phyloP scores from a whole-genome alignment of 2,113 vertebrate genomes.

The Syrrhaptes paradoxus region DNA sequence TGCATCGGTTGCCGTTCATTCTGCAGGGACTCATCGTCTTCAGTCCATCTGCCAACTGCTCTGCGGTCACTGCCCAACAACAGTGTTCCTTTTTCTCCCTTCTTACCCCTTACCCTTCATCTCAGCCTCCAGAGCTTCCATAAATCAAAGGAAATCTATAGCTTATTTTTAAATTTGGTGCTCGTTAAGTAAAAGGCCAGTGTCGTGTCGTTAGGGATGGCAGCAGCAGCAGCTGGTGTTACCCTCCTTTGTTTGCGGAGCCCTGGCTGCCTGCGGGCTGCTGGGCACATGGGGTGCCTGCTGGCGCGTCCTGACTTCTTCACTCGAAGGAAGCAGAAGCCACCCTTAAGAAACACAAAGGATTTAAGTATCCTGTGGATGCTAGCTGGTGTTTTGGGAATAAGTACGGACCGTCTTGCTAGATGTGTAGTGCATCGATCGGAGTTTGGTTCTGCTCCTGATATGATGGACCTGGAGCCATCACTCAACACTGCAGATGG shows the following conservation, averaged over 20 bases:
- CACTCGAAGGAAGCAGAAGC: not conserved
- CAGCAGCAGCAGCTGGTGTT: slow-evolving; percentile 15
- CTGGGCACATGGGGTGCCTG: not conserved
- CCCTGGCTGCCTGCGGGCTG: not conserved
- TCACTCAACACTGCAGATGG: not conserved
- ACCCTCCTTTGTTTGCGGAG: not conserved
- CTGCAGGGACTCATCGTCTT: slow-evolving; percentile 1
- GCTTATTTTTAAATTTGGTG: slow-evolving; percentile 39
- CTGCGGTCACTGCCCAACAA: not conserved
- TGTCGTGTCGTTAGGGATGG: slow-evolving; percentile 1
- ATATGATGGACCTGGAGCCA: rapidly evolving
- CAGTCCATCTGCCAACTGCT: slow-evolving; percentile 6
- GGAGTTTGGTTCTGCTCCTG: not conserved
- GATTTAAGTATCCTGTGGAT: not conserved
- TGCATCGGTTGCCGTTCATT: not conserved
- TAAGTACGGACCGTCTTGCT: not conserved
- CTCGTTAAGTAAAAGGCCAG: not conserved
- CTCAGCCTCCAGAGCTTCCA: not conserved
- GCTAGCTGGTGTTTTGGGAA: not conserved
- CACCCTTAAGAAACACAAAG: not conserved
- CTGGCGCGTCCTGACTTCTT: not conserved
- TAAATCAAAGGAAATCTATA: slow-evolving; percentile 28
- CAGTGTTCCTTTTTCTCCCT: not conserved
- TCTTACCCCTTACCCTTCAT: not conserved
- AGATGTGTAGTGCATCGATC: not conserved